Conservation (phyloP, 2,113 vertebrate species). For the Mesembrinibis cayennensis region DNA sequence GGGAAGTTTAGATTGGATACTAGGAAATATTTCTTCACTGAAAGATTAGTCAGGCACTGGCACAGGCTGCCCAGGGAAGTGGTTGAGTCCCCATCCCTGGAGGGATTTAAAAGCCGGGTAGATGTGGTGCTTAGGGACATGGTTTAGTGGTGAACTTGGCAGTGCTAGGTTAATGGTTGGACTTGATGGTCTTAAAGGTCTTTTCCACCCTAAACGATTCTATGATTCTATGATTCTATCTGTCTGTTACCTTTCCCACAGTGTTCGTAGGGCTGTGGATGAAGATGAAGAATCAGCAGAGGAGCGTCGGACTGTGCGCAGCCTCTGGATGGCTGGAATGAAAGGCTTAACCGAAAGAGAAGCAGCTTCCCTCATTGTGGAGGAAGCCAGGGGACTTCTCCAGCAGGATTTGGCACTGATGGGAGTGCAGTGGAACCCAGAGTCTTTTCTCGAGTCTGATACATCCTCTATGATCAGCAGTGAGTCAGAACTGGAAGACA, state of each 20-base stretch:
- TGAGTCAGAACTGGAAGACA: conserved; percentile 53
- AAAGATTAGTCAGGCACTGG: no score
- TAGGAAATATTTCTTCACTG: no score
- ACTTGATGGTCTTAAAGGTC: no score
- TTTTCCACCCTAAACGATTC: no score
- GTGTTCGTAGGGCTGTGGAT: conserved; percentile 86
- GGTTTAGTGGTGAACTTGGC: no score
- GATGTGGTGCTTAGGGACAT: no score
- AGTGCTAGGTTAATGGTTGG: no score
- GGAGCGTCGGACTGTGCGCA: conserved; percentile 83
- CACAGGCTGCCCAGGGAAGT: no score
- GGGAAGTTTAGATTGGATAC: no score
- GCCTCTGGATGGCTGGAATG: conserved; percentile 86
- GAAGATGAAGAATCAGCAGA: conserved; percentile 89
- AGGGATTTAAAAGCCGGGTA: no score
- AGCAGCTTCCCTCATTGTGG: conserved; percentile 85
- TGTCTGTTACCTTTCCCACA: conserved; percentile 3
- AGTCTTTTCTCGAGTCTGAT: conserved; percentile 27
- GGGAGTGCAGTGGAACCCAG: conserved; percentile 87
- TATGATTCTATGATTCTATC: no score
- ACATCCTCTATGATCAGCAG: not conserved
- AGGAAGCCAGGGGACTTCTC: conserved; percentile 88
- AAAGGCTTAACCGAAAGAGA: conserved; percentile 87
- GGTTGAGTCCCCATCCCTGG: no score
- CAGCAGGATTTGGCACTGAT: conserved; percentile 87